phyloP scores from a whole-genome alignment of 2,797 vertebrate genomes.

The Mycteria americana region DNA sequence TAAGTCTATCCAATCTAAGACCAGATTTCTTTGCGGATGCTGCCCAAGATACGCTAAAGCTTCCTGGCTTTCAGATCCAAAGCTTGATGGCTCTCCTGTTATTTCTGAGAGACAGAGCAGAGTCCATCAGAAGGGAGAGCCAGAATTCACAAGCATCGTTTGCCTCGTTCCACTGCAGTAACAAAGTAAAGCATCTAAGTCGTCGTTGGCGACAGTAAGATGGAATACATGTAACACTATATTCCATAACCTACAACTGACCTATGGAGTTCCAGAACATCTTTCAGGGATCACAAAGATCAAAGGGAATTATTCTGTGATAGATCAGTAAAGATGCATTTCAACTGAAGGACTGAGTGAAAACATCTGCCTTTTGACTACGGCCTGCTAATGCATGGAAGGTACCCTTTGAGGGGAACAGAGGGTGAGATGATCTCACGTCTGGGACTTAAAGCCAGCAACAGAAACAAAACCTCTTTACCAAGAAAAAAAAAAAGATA shows the following conservation, averaged over 20 bases:
- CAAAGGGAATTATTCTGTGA: slow-evolving; percentile 26
- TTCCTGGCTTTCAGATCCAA: slow-evolving; percentile 22
- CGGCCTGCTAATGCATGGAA: slow-evolving; percentile 46
- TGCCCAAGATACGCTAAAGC: slow-evolving; percentile 40
- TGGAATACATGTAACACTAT: slow-evolving; percentile 23
- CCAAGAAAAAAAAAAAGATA: slow-evolving; percentile 46
- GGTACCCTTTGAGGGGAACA: slow-evolving; percentile 36
- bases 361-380: slow-evolving; percentile 45
- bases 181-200: slow-evolving; percentile 30
- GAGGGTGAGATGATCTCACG: slow-evolving; percentile 51
- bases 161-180: slow-evolving; percentile 41
- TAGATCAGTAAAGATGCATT: slow-evolving; percentile 38
- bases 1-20: not conserved
- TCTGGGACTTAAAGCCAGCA: slow-evolving; percentile 57
- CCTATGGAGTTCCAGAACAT: slow-evolving; percentile 38
- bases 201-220: not conserved
- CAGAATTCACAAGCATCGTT: not conserved
- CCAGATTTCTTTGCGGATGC: slow-evolving; percentile 33
- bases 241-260: slow-evolving; percentile 38
- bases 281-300: slow-evolving; percentile 44
- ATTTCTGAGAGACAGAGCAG: slow-evolving; percentile 21
- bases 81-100: slow-evolving; percentile 51
- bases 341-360: slow-evolving; percentile 55
- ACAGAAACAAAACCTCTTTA: slow-evolving; percentile 68
- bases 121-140: slow-evolving; percentile 26